Conservation (phyloP, 1,140 invertebrate species). For the Sminthurides bifidus region DNA sequence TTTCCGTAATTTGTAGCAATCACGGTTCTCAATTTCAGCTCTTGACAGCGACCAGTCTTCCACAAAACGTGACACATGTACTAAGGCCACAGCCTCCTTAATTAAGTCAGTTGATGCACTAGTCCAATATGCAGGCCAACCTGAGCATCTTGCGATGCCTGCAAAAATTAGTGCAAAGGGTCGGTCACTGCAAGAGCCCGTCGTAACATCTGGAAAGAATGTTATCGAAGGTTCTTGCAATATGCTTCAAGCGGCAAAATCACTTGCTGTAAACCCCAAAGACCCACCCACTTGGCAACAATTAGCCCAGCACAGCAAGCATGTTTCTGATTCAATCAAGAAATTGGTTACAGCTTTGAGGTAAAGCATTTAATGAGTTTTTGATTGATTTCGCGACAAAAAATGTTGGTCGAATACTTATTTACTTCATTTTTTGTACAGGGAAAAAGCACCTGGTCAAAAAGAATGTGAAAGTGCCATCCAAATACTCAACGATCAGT, state of each 20-base stretch:
- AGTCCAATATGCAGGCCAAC: constrained; percentile 82
- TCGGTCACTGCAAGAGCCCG: constrained; percentile 68
- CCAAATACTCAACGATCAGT: constrained; percentile 59
- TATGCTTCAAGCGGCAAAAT: constrained; percentile 84
- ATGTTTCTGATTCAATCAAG: constrained; percentile 93
- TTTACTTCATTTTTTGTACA: constrained; percentile 33
- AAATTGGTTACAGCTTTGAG: constrained; percentile 76
- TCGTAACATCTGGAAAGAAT: constrained; percentile 64
- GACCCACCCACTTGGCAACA: constrained; percentile 89
- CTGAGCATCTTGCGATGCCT: constrained; percentile 70
- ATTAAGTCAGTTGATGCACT: constrained; percentile 83
- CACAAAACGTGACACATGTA: constrained; percentile 59
- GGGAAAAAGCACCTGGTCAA: constrained; percentile 90
- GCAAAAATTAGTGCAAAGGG: constrained; percentile 76
- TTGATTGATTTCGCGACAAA: not conserved
- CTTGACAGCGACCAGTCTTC: constrained; percentile 73
- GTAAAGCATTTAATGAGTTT: constrained; percentile 35
- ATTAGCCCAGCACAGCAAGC: constrained; percentile 83
- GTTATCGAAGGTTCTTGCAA: constrained; percentile 73
- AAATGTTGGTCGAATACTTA: not conserved
- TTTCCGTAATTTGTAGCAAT: too few relatives aligned
- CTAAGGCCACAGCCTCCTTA: constrained; percentile 69
- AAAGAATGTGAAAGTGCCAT: constrained; percentile 80
- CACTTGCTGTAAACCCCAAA: constrained; percentile 71
- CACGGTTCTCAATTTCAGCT: constrained; percentile 38